Evolutionary conservation across 2,888 invertebrate genomes (phyloP).

Genomic region (Drosophila cognata): DNA sequence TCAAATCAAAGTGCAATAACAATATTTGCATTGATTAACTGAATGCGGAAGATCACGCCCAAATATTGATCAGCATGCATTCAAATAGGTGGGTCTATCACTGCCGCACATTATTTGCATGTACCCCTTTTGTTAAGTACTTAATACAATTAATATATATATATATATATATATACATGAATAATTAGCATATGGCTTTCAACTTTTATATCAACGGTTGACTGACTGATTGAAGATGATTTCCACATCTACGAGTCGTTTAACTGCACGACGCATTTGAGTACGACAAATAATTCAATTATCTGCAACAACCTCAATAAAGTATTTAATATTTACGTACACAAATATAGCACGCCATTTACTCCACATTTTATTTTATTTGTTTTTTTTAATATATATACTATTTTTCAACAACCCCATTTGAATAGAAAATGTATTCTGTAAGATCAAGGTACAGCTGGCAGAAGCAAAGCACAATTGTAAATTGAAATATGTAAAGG

Average conservation of each 20-base stretch:
- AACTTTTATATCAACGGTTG: constrained; percentile 7
- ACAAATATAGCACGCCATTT: constrained; percentile 70
- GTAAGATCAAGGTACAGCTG: constrained; percentile 74
- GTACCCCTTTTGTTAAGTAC: background rate
- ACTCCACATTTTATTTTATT: constrained; percentile 55
- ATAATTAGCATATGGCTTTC: background rate
- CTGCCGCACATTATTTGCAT: background rate
- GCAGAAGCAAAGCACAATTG: constrained; percentile 50
- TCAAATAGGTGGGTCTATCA: background rate
- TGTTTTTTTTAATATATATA: constrained; percentile 1
- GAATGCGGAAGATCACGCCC: constrained; percentile 22
- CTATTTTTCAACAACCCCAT: constrained; percentile 6
- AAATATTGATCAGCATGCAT: background rate
- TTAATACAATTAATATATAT: background rate
- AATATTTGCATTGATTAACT: background rate
- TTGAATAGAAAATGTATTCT: constrained; percentile 48
- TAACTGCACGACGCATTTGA: constrained; percentile 7
- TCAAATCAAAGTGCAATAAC: constrained; percentile 37
- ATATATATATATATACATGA: too few relatives aligned
- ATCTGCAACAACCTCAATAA: constrained; percentile 64
- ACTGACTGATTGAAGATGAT: constrained; percentile 10
- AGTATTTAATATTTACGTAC: constrained; percentile 39
- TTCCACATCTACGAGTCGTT: background rate
- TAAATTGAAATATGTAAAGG: constrained; percentile 11
- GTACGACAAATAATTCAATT: constrained; percentile 28